Evolutionary conservation across 2,113 vertebrate species (phyloP), one percentile per base, ranked within the genome.

Genomic region (Pseudopodoces humilis): DNA sequence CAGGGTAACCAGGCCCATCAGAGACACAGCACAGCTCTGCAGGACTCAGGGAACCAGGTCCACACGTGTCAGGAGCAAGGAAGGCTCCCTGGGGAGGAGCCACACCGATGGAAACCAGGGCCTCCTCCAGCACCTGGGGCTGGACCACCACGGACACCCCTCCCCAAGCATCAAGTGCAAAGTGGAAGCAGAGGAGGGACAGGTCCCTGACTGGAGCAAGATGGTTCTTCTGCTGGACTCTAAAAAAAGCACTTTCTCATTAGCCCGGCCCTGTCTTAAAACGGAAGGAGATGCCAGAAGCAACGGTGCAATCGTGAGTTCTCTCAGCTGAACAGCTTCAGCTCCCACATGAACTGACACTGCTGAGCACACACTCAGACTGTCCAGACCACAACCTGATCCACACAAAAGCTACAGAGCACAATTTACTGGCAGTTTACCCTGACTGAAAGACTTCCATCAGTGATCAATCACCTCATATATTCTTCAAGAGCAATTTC

Each of bases 211-310:
- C n/a, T 18, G 16, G 4, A 65, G 18, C 39, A 33, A 37, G 11
- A 17, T 0, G 6, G 27, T 14, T 35, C 70, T 70, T 41, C 41
- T 35, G 37, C 1, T 22, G 53, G 44, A 53, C 31, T 30, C 70
- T 4, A 35, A 44, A 43, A 43, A 28, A 27, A 39, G 23, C 33
- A 43, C 25, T 37, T 18, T 21, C 5, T 35, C 33, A 58, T 30
- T 50, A 58, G 37, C n/a, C 44, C 0, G 0, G 28, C 22, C 39
- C 39, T 6, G 0, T 8, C 13, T 69, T 22, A 9, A 25, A 64
- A 43, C 15, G 1, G 1, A 53, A 72, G 39, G 39, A 24, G 43
- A 39, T 25, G 44, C 28, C 67, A 31, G 60, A 39, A 52, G 14
- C 39, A 49, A 9, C 2, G 30, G 30, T 15, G 47, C 8, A 52